A percentile compares a stretch with the other conserved stretches of the same genome.
Evolutionary conservation across 2,888 invertebrate genomes (phyloP).

Genomic region (Phoronis australis): DNA sequence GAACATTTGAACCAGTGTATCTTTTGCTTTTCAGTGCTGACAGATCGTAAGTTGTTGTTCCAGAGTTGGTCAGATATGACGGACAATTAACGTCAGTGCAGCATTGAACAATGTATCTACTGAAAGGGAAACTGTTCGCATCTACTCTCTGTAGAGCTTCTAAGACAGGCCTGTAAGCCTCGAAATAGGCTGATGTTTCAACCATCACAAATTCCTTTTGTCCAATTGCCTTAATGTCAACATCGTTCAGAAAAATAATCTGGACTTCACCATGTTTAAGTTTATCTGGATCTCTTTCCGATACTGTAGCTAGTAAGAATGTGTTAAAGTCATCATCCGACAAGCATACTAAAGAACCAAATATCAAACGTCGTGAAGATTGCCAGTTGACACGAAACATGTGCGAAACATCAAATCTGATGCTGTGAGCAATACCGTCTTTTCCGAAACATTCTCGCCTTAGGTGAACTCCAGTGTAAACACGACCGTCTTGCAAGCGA

Average conservation of each 20-base stretch:
- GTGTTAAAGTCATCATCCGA: slow-evolving; percentile 65
- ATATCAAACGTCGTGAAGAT: slow-evolving; percentile 61
- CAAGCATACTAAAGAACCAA: slow-evolving; percentile 68
- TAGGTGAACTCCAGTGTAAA: slow-evolving; percentile 37
- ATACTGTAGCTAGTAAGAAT: slow-evolving; percentile 65
- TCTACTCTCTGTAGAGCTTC: slow-evolving; percentile 63
- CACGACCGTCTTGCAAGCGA: slow-evolving; percentile 19
- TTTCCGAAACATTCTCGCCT: slow-evolving; percentile 23
- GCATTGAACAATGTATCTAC: slow-evolving; percentile 22
- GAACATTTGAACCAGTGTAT: too few species aligned
- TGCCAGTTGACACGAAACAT: slow-evolving; percentile 49
- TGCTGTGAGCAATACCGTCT: slow-evolving; percentile 25
- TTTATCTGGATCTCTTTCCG: background rate
- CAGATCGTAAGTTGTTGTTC: too few species aligned
- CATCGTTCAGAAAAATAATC: too few species aligned
- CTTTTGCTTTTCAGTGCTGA: too few species aligned
- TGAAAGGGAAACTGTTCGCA: slow-evolving; percentile 22
- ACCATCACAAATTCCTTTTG: slow-evolving; percentile 66
- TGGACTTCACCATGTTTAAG: background rate
- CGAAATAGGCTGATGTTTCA: slow-evolving; percentile 75
- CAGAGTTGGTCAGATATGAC: slow-evolving; percentile 25
- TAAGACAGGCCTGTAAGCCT: slow-evolving; percentile 72
- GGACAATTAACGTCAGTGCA: slow-evolving; percentile 21
- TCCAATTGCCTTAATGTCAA: too few species aligned
- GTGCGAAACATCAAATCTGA: slow-evolving; percentile 23